These are phyloP conservation scores for Bombyx huttoni DNA, from an alignment of 2,888 invertebrate species.

Conservation along the genomic window DNA sequence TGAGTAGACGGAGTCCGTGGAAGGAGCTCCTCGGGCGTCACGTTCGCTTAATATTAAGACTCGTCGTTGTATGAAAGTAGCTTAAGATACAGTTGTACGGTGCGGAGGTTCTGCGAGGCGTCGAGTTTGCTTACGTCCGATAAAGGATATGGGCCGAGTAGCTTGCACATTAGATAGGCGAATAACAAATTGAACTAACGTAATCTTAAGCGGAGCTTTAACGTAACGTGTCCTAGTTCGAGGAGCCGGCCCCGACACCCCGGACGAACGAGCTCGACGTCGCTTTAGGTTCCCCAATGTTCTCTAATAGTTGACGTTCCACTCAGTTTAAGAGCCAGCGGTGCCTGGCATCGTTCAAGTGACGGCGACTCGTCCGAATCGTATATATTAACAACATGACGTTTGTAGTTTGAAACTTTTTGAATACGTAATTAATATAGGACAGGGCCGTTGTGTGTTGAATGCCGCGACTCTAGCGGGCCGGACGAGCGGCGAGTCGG, in stretches of 20 bases:
- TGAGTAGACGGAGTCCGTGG: conserved; percentile 40
- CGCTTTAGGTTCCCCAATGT: conserved; percentile 20
- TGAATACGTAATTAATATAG: background rate
- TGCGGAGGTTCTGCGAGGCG: conserved; percentile 47
- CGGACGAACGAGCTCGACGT: conserved; percentile 36
- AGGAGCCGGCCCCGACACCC: conserved; percentile 21
- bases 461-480: no score
- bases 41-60: conserved; percentile 20
- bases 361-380: background rate
- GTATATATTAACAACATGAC: background rate
- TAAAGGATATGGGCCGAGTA: conserved; percentile 43
- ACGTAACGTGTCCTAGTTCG: conserved; percentile 47
- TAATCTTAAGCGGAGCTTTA: conserved; percentile 61
- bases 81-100: conserved; percentile 37
- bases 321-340: conserved; percentile 1
- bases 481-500: no score
- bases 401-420: background rate
- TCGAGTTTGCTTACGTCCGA: conserved; percentile 38
- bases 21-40: conserved; percentile 10
- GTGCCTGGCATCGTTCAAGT: conserved; percentile 3
- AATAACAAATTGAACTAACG: conserved; percentile 64
- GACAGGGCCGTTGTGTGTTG: background rate
- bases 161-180: conserved; percentile 67
- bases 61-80: conserved; percentile 42
- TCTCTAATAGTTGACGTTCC: conserved; percentile 12